phyloP scores from a whole-genome alignment of 2,113 vertebrate genomes.

The Mola mola region DNA sequence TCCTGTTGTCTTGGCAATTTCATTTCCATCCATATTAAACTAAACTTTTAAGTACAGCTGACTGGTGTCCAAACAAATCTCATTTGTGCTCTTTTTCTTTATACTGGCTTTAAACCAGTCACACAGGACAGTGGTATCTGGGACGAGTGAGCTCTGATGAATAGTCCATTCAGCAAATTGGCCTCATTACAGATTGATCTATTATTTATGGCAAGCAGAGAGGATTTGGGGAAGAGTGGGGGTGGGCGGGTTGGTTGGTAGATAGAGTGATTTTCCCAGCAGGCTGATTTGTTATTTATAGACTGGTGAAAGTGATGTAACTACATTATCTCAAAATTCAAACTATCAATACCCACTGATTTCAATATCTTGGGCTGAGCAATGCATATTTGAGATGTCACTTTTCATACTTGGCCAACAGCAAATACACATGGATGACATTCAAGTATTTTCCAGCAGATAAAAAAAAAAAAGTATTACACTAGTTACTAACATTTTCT shows the following conservation, averaged over 20 bases:
- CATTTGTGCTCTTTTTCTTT: not conserved
- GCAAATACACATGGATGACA: too few relatives aligned
- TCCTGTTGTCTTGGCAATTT: not conserved
- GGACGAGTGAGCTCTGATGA: slow-evolving; percentile 32
- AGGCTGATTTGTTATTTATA: slow-evolving; percentile 34
- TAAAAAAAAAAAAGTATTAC: too few relatives aligned
- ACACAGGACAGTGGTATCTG: slow-evolving; percentile 34
- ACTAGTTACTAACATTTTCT: too few relatives aligned
- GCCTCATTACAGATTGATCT: slow-evolving; percentile 20
- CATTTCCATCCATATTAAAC: too few relatives aligned
- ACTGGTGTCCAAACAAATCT: slow-evolving; percentile 1
- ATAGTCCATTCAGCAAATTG: slow-evolving; percentile 41
- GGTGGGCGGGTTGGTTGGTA: slow-evolving; percentile 2
- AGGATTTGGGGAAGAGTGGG: slow-evolving; percentile 28
- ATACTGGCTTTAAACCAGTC: not conserved
- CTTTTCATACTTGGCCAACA: too few relatives aligned
- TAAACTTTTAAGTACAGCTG: not conserved
- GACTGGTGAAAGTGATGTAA: slow-evolving; percentile 21
- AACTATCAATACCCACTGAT: not conserved
- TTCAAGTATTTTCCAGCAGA: too few relatives aligned
- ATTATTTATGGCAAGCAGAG: slow-evolving; percentile 58
- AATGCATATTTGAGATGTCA: too few relatives aligned
- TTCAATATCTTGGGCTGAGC: too few relatives aligned
- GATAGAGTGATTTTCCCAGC: slow-evolving; percentile 17
- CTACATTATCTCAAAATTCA: slow-evolving; percentile 10